These are phyloP conservation scores for Bombyx huttoni DNA, from an alignment of 2,888 invertebrate species.

Conservation along the genomic window DNA sequence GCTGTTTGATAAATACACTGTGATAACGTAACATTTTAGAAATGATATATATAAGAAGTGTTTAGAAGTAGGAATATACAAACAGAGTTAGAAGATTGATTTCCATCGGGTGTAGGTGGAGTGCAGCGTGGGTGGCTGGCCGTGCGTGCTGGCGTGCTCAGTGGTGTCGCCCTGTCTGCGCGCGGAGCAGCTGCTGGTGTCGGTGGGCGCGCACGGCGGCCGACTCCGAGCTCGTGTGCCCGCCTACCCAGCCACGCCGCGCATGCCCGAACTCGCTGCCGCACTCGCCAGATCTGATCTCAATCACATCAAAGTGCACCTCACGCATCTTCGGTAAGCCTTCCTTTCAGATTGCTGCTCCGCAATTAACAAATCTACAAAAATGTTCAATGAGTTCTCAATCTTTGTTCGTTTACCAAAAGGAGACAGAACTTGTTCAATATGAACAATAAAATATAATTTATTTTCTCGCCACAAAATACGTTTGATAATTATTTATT, in stretches of 20 bases:
- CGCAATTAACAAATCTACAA: no score
- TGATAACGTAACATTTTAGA: no score
- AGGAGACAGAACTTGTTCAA: no score
- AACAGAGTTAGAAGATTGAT: background rate
- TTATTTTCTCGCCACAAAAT: no score
- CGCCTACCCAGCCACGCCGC: slow-evolving; percentile 86
- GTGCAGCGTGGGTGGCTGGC: slow-evolving; percentile 86
- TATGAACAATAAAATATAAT: no score
- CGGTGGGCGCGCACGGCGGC: slow-evolving; percentile 95
- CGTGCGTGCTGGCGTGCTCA: slow-evolving; percentile 92
- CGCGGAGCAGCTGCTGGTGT: slow-evolving; percentile 92
- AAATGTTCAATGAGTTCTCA: no score
- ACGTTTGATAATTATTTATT: background rate
- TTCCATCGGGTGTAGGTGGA: slow-evolving; percentile 70
- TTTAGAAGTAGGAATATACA: background rate
- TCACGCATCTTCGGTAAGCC: slow-evolving; percentile 65
- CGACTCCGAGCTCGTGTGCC: slow-evolving; percentile 93
- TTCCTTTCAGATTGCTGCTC: no score
- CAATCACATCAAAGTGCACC: slow-evolving; percentile 34
- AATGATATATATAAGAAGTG: no score
- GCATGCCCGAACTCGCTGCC: slow-evolving; percentile 85
- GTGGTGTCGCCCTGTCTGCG: slow-evolving; percentile 90
- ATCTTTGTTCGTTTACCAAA: no score
- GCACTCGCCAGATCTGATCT: slow-evolving; percentile 69
- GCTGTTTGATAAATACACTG: no score